Base-by-base conservation (phyloP, 2,113 vertebrate genomes). In the Prunella himalayana region DNA sequence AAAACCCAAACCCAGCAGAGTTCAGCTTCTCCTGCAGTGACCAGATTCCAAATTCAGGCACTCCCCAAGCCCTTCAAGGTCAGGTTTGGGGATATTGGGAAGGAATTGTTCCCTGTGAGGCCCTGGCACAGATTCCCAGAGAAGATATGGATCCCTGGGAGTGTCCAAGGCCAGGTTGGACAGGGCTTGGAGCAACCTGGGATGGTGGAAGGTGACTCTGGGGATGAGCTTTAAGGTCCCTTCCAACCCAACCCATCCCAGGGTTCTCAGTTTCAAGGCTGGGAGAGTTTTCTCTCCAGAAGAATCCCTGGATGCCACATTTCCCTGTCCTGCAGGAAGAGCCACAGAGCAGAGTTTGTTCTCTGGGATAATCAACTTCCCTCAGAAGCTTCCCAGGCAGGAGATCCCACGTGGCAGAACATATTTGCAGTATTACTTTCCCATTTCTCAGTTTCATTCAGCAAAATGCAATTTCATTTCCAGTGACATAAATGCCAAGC, bases 401-500 rank as follows among this genome's bases (percentile, higher is more conserved):
- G 27, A 82, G 44, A 27, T 37, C 91, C 63, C 88, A 30, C 23
- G 37, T 37, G 93, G 86, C 73, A 60, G 45, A 47, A 37, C 41
- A 7, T 25, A 87, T 59, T 72, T 45, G 39, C 47, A 8, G 49
- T 15, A 79, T 90, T 68, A 88, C 91, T 86, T 91, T 50, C 84
- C 83, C 63, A 33, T 86, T 92, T 83, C 96, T 96, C 92, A 39
- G 94, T 89, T 96, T 94, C 91, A 83, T 91, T 90, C 84, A 84
- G 87, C 85, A 94, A 82, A 95, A 96, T 2, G 54, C 89, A 81
- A 95, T 95, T 96, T 96, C 92, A 95, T 96, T 95, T 83, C 91
- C 75, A 97, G 89, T 72, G 95, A 89, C 90, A 78, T 13, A 81
- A 93, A 95, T 1, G 95, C 91, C 96, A 89, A 41, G 87, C 70